Conservation (phyloP, 2,888 invertebrate genomes). For the Acronicta leporina region DNA sequence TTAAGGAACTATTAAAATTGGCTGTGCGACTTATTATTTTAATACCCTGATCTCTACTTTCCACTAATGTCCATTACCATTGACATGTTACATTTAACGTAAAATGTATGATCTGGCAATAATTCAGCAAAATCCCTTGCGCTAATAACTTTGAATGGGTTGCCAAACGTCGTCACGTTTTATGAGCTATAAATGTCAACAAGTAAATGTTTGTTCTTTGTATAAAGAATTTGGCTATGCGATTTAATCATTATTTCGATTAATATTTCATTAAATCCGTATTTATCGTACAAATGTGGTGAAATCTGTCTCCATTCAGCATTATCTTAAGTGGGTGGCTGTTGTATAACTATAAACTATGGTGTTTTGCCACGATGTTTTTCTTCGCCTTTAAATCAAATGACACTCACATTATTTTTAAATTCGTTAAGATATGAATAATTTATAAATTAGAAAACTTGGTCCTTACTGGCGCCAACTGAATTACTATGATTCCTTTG, state of each 20-base stretch:
- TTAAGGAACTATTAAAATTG: too few relatives aligned
- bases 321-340: not conserved
- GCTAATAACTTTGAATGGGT: constrained; percentile 30
- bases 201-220: constrained; percentile 18
- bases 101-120: constrained; percentile 16
- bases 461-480: not conserved
- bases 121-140: constrained; percentile 27
- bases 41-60: too few relatives aligned
- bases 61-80: too few relatives aligned
- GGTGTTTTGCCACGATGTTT: too few relatives aligned
- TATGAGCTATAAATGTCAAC: constrained; percentile 46
- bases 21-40: constrained; percentile 7
- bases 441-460: not conserved
- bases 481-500: constrained; percentile 15
- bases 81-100: not conserved
- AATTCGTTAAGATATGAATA: too few relatives aligned
- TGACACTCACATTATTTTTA: too few relatives aligned
- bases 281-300: not conserved
- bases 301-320: not conserved
- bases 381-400: too few relatives aligned
- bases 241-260: constrained; percentile 2
- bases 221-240: constrained; percentile 20
- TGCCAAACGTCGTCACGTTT: constrained; percentile 42
- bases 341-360: too few relatives aligned
- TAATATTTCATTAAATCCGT: not conserved